phyloP scores from a whole-genome alignment of 2,888 invertebrate species.

The Agrotis exclamationis region DNA sequence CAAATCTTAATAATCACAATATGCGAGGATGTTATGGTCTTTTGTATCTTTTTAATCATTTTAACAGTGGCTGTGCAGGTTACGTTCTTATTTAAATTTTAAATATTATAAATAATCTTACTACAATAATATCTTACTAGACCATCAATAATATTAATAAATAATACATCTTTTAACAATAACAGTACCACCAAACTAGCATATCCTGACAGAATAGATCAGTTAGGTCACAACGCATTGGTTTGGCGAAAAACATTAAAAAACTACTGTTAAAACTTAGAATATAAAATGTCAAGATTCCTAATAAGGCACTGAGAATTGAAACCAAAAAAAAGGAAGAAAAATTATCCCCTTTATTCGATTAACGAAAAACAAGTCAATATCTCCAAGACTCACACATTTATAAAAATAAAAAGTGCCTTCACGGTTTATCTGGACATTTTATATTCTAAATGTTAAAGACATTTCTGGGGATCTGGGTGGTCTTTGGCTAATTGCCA shows the following conservation, averaged over 20 bases:
- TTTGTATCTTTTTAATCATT: too few relatives aligned
- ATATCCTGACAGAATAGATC: background rate
- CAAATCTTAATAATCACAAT: background rate
- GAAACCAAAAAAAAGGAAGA: too few relatives aligned
- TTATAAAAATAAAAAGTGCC: too few relatives aligned
- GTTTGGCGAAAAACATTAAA: background rate
- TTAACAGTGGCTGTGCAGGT: background rate
- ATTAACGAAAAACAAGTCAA: too few relatives aligned
- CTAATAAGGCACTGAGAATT: too few relatives aligned
- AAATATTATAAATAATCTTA: constrained; percentile 1
- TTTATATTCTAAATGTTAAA: background rate
- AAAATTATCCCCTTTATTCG: too few relatives aligned
- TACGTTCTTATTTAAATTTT: background rate
- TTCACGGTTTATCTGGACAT: too few relatives aligned
- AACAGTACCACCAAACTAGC: constrained; percentile 35
- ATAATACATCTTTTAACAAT: constrained; percentile 1
- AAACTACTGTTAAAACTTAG: too few relatives aligned
- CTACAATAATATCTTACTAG: background rate
- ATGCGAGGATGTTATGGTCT: background rate
- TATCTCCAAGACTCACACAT: too few relatives aligned
- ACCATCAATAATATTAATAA: constrained; percentile 3
- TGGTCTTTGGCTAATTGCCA: constrained; percentile 80
- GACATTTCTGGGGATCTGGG: background rate
- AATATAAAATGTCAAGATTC: too few relatives aligned
- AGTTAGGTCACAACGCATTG: constrained; percentile 4